These are phyloP conservation scores for Xylocopa sonorina DNA, from an alignment of 1,140 invertebrate genomes.

Conservation along the genomic window DNA sequence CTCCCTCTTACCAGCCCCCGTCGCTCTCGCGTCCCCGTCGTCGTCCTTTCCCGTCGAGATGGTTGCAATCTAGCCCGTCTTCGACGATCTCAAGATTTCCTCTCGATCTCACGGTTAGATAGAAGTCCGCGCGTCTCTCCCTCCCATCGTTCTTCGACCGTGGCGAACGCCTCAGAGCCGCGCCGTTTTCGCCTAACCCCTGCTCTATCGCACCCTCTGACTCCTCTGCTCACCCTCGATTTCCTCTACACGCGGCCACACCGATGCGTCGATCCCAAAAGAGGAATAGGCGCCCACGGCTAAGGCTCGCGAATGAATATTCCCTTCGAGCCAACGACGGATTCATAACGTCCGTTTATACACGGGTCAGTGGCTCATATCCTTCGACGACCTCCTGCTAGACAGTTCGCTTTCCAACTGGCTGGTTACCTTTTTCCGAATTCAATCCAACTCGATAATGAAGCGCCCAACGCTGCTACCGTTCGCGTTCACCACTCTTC, in stretches of 20 bases:
- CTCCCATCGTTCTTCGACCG: neutral
- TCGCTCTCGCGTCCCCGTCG: neutral
- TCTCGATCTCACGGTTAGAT: constrained; percentile 62
- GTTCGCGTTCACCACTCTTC: constrained; percentile 12
- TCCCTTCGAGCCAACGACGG: constrained; percentile 46
- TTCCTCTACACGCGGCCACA: constrained; percentile 58
- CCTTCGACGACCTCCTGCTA: constrained; percentile 7
- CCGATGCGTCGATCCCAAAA: constrained; percentile 46
- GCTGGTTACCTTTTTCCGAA: neutral
- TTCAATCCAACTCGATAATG: constrained; percentile 34
- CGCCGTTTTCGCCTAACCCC: constrained; percentile 40
- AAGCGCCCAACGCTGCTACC: constrained; percentile 13
- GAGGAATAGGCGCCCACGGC: constrained; percentile 7
- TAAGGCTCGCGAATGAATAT: constrained; percentile 60
- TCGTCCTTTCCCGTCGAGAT: constrained; percentile 44
- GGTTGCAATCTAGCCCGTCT: constrained; percentile 62
- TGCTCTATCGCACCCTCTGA: constrained; percentile 38
- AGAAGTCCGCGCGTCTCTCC: constrained; percentile 40
- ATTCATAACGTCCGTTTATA: constrained; percentile 72
- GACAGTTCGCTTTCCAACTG: neutral
- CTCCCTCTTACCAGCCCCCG: neutral
- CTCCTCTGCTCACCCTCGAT: constrained; percentile 58
- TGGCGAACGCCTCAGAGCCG: constrained; percentile 29
- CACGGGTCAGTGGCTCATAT: constrained; percentile 69
- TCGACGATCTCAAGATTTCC: constrained; percentile 65